Evolutionary conservation across 1,140 invertebrate species (phyloP), one percentile per base, ranked within the genome.

Genomic region (Bombyx mandarina): DNA sequence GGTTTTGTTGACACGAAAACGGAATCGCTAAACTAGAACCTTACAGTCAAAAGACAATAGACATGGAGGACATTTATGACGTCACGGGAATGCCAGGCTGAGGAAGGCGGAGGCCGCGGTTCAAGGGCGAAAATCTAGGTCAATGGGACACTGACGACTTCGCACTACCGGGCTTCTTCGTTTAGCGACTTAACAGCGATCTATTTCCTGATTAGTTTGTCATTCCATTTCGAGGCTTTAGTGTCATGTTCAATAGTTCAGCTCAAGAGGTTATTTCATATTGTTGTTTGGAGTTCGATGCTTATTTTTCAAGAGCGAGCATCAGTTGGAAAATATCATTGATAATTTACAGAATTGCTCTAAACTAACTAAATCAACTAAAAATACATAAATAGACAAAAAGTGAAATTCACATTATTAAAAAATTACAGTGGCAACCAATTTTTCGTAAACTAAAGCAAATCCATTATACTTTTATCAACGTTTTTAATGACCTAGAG

Each of bases 61-160:
- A 55, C 7, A n/a, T 48, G 60, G 68, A 73, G 67, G 69, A 71
- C 65, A 62, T 65, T 63, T 55, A 61, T 81, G 76, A 82, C 80
- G 79, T 83, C 82, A 86, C 78, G 66, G 79, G 80, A 80, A 60
- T 56, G 52, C 53, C 57, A 52, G 54, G 65, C 49, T 26, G 56
- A 52, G 46, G 56, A 51, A 57, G 45, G 58, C 45, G 65, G 68
- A 61, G 53, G 66, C 45, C 57, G 64, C 58, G 76, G 79, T 86
- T 83, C 80, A 86, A 83, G 80, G 82, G 73, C 77, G 78, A 55
- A 59, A 66, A 82, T 77, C 60, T 83, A 68, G 80, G 82, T 76
- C 78, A 86, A 66, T 83, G 69, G 82, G 73, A 68, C 82, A 75
- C 67, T 73, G 69, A 69, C 66, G 62, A 64, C 74, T 71, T 69